Base-by-base conservation (phyloP, 92 coral and sea anemone species). In the Epizoanthus rinbou region DNA sequence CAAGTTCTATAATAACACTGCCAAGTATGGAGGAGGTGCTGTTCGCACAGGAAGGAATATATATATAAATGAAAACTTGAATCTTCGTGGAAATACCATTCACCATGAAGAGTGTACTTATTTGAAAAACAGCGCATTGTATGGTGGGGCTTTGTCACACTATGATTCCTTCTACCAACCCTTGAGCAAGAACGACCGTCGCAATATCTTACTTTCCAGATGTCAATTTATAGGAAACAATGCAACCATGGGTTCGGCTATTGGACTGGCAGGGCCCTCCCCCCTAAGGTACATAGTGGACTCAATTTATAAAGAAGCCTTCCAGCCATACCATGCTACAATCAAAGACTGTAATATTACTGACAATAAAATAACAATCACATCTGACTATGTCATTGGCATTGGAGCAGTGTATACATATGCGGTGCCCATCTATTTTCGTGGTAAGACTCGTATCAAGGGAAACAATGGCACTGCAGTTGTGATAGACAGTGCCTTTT, bases 181-280 rank as follows among this genome's bases (percentile, higher is more conserved):
- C 19, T 65, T 63, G 21, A 24, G 25, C 14, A 47, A 24, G 5
- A 15, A 21, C 5, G 81, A 87, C 25, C 53, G 69, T 18, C 41
- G 64, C 76, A 69, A 92, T 59, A 73, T 84, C 19, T 68, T 52
- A 14, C 88, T 86, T 64, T 64, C 74, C 10, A 84, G 65, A 10
- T 96, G 99, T 83, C 47, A 31, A 16, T 88, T 96, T 91, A 76
- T 39, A 47, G 63, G 80, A 47, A 96, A 96, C 84, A 71, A 67
- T 47, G 99, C 96, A 25, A 90, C 97, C n/a, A 52, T 96, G 76
- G 99, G 99, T 21, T 88, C 99, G 70, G 98, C 98, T 18, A 75
- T 94, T 64, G 95, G 93, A 22, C 85, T 91, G 13, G 89, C 94
- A 39, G 69, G 87, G 33, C 63, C 45, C 6, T 33, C 69, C 9